Evolutionary conservation across 2,797 vertebrate genomes (phyloP).

Genomic region (Peromyscus nudipes): DNA sequence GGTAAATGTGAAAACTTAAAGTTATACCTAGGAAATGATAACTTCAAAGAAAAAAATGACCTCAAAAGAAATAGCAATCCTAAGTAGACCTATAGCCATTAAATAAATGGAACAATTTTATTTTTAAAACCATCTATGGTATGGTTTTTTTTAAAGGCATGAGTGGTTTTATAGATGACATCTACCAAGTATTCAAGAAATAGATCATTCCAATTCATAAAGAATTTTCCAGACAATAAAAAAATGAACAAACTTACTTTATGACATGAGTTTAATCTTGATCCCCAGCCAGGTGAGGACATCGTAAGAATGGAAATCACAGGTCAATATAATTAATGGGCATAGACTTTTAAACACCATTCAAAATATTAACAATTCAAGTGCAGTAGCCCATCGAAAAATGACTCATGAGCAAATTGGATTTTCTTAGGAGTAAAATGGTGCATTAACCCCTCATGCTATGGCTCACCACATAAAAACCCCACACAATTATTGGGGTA

Average conservation of each 20-base stretch:
- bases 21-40: not conserved
- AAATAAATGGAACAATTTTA: not conserved
- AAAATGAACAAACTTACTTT: constrained; percentile 53
- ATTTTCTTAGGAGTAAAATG: constrained; percentile 35
- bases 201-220: constrained; percentile 29
- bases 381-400: not conserved
- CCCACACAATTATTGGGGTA: not conserved
- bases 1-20: too few species aligned
- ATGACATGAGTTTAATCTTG: constrained; percentile 32
- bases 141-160: not conserved
- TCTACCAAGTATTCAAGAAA: constrained; percentile 10
- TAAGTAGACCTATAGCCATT: not conserved
- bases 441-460: not conserved
- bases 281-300: constrained; percentile 45
- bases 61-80: not conserved
- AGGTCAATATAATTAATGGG: constrained; percentile 49
- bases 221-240: constrained; percentile 72
- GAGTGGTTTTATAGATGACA: constrained; percentile 23
- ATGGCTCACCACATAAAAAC: not conserved
- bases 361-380: constrained; percentile 63
- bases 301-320: not conserved
- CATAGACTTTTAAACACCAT: constrained; percentile 48
- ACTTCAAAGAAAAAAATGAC: not conserved
- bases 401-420: not conserved
- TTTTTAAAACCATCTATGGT: not conserved